phyloP scores from a whole-genome alignment of 2,113 vertebrate genomes.

The Chloebia gouldiae region DNA sequence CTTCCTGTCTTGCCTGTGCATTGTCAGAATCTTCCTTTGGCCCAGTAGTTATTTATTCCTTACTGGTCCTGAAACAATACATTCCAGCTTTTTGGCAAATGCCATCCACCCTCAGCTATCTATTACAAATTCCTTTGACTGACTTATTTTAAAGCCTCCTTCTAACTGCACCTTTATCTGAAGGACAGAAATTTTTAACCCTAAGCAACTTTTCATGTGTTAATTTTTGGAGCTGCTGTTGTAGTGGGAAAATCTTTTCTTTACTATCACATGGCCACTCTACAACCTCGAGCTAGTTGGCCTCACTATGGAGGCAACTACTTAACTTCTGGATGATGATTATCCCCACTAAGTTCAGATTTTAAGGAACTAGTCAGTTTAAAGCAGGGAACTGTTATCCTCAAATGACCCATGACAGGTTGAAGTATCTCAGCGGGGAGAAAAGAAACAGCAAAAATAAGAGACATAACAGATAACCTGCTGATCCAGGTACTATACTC shows the following conservation, averaged over 20 bases:
- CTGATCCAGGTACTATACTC: not conserved
- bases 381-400: slow-evolving; percentile 35
- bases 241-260: not conserved
- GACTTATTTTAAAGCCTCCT: not conserved
- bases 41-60: not conserved
- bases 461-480: not conserved
- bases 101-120: not conserved
- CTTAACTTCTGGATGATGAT: not conserved
- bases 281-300: not conserved
- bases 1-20: not conserved
- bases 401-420: slow-evolving; percentile 5
- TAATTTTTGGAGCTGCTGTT: not conserved
- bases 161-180: not conserved
- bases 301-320: not conserved
- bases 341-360: not conserved
- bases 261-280: not conserved
- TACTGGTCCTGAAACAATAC: not conserved
- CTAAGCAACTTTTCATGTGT: not conserved
- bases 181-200: not conserved
- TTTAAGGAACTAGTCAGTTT: not conserved
- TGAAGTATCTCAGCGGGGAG: not conserved
- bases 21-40: not conserved
- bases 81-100: not conserved
- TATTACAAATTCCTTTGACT: not conserved
- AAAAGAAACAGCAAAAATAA: slow-evolving; percentile 37